A percentile compares a stretch with the other conserved stretches of the same genome.
These are phyloP conservation scores for Drosophila aff. DNA, from an alignment of 1,140 invertebrate genomes.

Conservation along the genomic window DNA sequence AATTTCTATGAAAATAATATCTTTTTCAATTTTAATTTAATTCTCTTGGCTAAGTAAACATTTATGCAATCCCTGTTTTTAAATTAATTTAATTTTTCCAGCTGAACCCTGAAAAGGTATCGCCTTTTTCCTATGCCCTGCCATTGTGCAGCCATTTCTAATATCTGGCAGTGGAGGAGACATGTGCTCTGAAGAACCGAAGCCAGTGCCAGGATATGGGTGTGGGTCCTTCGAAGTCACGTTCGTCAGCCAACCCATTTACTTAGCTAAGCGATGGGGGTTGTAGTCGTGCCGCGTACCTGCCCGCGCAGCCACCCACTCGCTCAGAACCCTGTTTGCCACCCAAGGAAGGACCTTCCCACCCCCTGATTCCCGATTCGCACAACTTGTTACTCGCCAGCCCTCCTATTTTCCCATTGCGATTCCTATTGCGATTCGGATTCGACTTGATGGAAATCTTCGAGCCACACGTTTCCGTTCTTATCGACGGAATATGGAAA, in stretches of 20 bases:
- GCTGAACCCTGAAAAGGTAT: background rate
- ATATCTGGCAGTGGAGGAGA: constrained; percentile 40
- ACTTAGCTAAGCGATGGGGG: constrained; percentile 81
- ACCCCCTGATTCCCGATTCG: constrained; percentile 45
- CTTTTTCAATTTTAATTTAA: background rate
- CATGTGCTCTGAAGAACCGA: constrained; percentile 44
- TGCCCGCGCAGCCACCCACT: constrained; percentile 44
- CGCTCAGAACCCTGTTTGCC: constrained; percentile 9
- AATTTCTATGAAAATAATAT: background rate
- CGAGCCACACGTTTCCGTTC: constrained; percentile 69
- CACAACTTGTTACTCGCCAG: constrained; percentile 72
- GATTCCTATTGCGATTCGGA: constrained; percentile 28
- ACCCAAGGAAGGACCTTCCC: constrained; percentile 31
- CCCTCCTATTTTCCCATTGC: constrained; percentile 24
- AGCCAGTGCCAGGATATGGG: constrained; percentile 1
- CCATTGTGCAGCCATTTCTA: constrained; percentile 56
- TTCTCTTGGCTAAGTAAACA: background rate
- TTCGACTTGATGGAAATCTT: constrained; percentile 76
- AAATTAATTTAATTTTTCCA: background rate
- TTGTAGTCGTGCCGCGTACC: constrained; percentile 61
- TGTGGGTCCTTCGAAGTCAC: constrained; percentile 54
- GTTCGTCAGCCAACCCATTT: constrained; percentile 78
- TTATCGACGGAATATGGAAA: constrained; percentile 80
- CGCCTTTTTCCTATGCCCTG: background rate
- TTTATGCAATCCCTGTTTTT: background rate